These are phyloP conservation scores for Tetheella fluctuosa DNA, from an alignment of 2,888 invertebrate species.

Conservation along the genomic window DNA sequence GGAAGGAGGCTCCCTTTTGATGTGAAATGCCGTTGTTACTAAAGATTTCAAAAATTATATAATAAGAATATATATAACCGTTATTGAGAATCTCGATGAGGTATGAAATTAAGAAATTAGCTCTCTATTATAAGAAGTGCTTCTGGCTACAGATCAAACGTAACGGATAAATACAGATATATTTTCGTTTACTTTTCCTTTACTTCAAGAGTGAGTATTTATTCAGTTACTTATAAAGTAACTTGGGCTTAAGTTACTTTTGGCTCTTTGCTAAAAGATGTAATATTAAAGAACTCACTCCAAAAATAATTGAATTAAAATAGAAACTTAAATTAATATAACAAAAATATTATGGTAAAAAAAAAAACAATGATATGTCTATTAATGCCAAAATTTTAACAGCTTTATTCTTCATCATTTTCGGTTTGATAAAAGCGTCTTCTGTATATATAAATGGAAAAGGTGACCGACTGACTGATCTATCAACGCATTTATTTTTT, in stretches of 20 bases:
- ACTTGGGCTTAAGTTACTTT: neutral
- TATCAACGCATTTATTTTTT: too few relatives aligned
- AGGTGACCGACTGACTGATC: too few relatives aligned
- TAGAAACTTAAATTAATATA: too few relatives aligned
- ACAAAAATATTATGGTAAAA: too few relatives aligned
- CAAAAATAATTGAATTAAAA: too few relatives aligned
- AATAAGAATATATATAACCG: neutral
- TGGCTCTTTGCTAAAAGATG: neutral
- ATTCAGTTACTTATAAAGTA: constrained; percentile 5
- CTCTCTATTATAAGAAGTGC: neutral
- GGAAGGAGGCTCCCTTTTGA: constrained; percentile 39
- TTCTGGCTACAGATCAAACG: neutral
- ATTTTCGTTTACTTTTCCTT: constrained; percentile 7
- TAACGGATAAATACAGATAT: constrained; percentile 3
- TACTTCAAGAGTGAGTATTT: neutral
- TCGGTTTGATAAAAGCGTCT: too few relatives aligned
- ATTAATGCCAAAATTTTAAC: too few relatives aligned
- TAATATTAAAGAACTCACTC: neutral
- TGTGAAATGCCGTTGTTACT: constrained; percentile 33
- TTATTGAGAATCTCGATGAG: neutral
- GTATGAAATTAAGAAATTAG: constrained; percentile 4
- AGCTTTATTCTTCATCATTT: too few relatives aligned
- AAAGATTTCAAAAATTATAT: constrained; percentile 24
- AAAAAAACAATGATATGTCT: too few relatives aligned
- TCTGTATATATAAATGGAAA: too few relatives aligned